These are phyloP conservation scores for Platalea minor DNA, from an alignment of 2,797 vertebrate species.

Conservation along the genomic window DNA sequence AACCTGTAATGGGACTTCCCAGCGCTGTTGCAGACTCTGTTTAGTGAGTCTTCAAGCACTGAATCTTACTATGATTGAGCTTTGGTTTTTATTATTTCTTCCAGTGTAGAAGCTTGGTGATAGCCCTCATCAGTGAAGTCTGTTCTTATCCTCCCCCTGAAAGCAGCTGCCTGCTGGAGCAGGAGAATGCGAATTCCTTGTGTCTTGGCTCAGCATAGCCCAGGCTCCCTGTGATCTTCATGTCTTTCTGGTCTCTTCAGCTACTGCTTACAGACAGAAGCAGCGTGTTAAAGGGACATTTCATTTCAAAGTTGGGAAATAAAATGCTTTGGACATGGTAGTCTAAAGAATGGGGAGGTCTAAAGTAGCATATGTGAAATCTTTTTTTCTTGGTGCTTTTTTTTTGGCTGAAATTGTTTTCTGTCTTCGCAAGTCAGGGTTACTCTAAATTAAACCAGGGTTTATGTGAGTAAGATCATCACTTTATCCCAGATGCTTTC, in stretches of 20 bases:
- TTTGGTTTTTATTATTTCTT: neutral
- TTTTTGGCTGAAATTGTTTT: neutral
- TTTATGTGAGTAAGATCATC: neutral
- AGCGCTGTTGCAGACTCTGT: neutral
- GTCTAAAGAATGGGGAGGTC: neutral
- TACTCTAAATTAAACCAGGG: neutral
- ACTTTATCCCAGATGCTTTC: neutral
- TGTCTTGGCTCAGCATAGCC: neutral
- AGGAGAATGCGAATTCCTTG: neutral
- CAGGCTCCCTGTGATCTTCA: neutral
- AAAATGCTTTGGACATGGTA: neutral
- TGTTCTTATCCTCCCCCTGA: neutral
- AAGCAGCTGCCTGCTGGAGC: neutral
- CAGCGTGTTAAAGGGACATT: neutral
- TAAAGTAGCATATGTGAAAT: neutral
- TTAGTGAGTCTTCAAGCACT: neutral
- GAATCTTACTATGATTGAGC: neutral
- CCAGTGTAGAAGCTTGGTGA: neutral
- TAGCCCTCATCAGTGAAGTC: neutral
- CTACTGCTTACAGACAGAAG: neutral
- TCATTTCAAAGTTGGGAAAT: neutral
- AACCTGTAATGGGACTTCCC: neutral
- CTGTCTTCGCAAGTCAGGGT: neutral
- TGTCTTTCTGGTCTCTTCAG: neutral
- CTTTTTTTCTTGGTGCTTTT: neutral